Evolutionary conservation across 2,888 invertebrate genomes (phyloP), one percentile per base, ranked within the genome.

Genomic region (Monochamus alternatus): DNA sequence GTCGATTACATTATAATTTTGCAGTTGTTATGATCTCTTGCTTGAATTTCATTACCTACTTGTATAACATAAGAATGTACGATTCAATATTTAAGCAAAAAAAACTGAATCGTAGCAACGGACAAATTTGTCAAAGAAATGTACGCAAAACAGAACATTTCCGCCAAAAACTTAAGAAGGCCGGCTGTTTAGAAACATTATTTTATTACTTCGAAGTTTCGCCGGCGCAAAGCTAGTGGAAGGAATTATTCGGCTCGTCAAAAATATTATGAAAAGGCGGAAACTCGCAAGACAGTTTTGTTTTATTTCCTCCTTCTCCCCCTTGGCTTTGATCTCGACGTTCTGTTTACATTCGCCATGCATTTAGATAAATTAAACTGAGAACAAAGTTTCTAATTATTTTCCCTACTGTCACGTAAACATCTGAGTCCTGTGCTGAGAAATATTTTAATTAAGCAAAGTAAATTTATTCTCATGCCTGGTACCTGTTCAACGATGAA

Each of bases 331-430:
- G 73, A 75, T 70, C 66, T 74, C 64, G 47, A 62, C 55, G 60
- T 60, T 75, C 72, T 75, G 75, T 74, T 75, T 73, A 75, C 70
- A 51, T 73, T 73, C 32, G 58, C 51, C 67, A 75, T 75, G 71
- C 64, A 78, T 78, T 74, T 59, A 67, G 69, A 78, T 75, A 68
- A 78, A 75, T 73, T 71, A 68, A 71, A 63, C 43, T 63, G 63
- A 62, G 62, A 52, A 62, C 70, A 52, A 62, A 60, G 30, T 22
- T 32, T 60, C 51, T 63, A 71, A 71, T 71, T 71, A 63, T 71
- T 71, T 63, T 38, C 70, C 32, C 52, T 52, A 31, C 59, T 31
- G 62, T 47, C 51, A 52, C 38, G 63, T 63, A 63, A 63, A 63
- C 70, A 71, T 71, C 14, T 30, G 44, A 52, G 62, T 30, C 38